Base-by-base conservation (phyloP, 2,888 invertebrate genomes). In the Pegoplata infirma region DNA sequence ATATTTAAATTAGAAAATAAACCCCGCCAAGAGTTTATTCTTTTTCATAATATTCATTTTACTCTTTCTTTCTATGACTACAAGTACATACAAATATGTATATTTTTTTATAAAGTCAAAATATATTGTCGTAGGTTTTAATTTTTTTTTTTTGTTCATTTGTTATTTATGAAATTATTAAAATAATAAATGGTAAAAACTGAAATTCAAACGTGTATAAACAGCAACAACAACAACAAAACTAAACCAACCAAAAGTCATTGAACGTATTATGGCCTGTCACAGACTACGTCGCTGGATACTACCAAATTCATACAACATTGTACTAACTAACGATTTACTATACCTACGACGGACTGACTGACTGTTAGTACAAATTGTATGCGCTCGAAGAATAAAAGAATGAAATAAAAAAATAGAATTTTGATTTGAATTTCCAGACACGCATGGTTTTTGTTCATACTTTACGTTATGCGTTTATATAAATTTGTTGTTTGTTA, bases 71-170 rank as follows among this genome's bases (percentile, higher is more conserved):
- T 77, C 28, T 56, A 17, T 5, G 0, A n/a, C n/a, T n/a, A n/a
- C n/a, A n/a, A n/a, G n/a, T n/a, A n/a, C n/a, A n/a, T n/a, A n/a
- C n/a, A n/a, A n/a, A n/a, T n/a, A n/a, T n/a, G n/a, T n/a, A n/a
- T n/a, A n/a, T 46, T 69, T 47, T 25, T 8, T 63, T 36, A 28
- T 63, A n/a, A 69, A 64, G 28, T 32, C 53, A 47, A 76, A 73
- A 72, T 64, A 61, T 69, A 76, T 80, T 80, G 80, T 80, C 75
- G 78, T 80, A 80, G 77, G 80, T 80, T 78, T 74, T 19, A 49
- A 49, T 4, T 56, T 23, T 21, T 44, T 58, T n/a, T 58, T 14
- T 58, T 44, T 21, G 12, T 23, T 58, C 25, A n/a, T n/a, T n/a
- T 53, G 17, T 58, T 56, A 71, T 63, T 75, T 75, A 72, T 71